phyloP scores from a whole-genome alignment of 2,888 invertebrate genomes.

The Nebria salina region DNA sequence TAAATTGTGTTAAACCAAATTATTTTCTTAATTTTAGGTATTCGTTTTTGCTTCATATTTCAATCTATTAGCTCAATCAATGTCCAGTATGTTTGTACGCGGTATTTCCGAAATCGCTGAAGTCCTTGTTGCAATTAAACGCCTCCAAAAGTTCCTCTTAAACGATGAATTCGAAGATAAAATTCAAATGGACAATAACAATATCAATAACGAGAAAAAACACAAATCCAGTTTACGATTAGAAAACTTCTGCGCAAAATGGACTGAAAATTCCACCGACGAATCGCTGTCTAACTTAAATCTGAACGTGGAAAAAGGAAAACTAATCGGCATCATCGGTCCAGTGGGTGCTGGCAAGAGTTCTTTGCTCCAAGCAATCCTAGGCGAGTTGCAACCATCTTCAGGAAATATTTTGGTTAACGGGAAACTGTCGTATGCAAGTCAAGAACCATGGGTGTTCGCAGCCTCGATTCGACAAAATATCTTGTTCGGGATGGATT shows the following conservation, averaged over 20 bases:
- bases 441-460: conserved; percentile 89
- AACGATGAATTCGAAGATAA: conserved; percentile 58
- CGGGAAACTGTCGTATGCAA: conserved; percentile 77
- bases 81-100: conserved; percentile 68
- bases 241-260: conserved; percentile 57
- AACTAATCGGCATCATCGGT: conserved; percentile 67
- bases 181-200: conserved; percentile 49
- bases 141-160: conserved; percentile 60
- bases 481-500: conserved; percentile 82
- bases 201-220: conserved; percentile 52
- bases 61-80: conserved; percentile 66
- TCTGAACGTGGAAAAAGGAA: conserved; percentile 54
- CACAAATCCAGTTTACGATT: conserved; percentile 48
- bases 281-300: conserved; percentile 56
- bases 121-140: conserved; percentile 61
- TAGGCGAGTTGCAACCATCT: conserved; percentile 71
- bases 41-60: conserved; percentile 69
- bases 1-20: too few relatives aligned
- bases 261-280: conserved; percentile 57
- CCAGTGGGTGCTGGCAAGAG: conserved; percentile 73
- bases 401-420: conserved; percentile 71
- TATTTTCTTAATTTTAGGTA: conserved; percentile 55
- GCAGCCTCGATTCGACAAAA: conserved; percentile 82
- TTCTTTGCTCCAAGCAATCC: conserved; percentile 75
- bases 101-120: conserved; percentile 64